Evolutionary conservation across 2,113 vertebrate species (phyloP).

Genomic region (Turdus rufiventris): DNA sequence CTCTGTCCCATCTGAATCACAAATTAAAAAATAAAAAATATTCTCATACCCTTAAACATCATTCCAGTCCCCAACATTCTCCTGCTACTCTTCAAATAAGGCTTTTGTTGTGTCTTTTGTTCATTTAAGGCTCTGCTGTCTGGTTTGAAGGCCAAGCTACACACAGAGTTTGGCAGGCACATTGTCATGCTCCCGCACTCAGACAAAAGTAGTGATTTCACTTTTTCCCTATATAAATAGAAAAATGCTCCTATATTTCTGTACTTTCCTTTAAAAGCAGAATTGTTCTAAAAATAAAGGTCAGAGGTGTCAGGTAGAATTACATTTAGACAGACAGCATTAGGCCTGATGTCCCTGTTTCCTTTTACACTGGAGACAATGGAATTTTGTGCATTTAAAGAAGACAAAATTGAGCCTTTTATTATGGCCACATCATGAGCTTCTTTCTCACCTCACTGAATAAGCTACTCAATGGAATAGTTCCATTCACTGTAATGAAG

Average conservation of each 20-base stretch:
- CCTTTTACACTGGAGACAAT: constrained; percentile 2
- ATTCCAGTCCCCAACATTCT: not conserved
- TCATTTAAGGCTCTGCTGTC: not conserved
- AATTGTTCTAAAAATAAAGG: constrained; percentile 34
- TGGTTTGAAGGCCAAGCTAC: constrained; percentile 19
- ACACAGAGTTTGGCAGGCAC: not conserved
- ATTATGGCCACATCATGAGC: constrained; percentile 13
- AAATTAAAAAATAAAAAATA: not conserved
- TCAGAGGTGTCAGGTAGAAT: not conserved
- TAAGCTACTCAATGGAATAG: constrained; percentile 30
- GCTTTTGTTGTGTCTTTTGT: constrained; percentile 7
- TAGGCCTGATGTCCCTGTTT: not conserved
- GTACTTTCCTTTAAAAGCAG: not conserved
- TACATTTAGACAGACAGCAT: not conserved
- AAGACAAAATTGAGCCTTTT: constrained; percentile 33
- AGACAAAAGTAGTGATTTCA: not conserved
- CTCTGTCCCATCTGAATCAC: not conserved
- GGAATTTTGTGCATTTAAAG: constrained; percentile 36
- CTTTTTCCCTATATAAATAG: not conserved
- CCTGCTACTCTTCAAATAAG: not conserved
- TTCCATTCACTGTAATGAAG: constrained; percentile 43
- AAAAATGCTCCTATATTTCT: not conserved
- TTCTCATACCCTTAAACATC: not conserved
- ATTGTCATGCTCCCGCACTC: not conserved
- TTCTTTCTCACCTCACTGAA: constrained; percentile 32